Conservation (phyloP, 2,888 invertebrate genomes). For the Epistrophe eligans region DNA sequence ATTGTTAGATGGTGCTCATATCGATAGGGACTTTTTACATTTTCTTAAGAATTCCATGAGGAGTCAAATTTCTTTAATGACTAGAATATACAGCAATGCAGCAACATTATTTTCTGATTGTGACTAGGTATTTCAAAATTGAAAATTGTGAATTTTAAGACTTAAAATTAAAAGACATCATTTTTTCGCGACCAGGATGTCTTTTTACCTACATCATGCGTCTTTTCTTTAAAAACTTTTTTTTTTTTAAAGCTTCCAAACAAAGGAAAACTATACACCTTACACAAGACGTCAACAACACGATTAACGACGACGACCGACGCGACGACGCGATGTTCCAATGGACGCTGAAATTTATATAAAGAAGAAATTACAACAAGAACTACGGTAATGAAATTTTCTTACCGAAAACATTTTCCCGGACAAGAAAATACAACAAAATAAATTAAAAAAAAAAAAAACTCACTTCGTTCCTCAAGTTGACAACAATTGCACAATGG, state of each 20-base stretch:
- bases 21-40: too few relatives aligned
- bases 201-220: not conserved
- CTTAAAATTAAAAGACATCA: not conserved
- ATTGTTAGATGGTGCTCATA: too few relatives aligned
- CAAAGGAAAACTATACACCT: slow-evolving; percentile 30
- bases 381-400: slow-evolving; percentile 60
- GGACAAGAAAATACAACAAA: not conserved
- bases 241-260: not conserved
- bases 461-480: slow-evolving; percentile 12
- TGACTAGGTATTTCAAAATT: not conserved
- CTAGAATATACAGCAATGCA: too few relatives aligned
- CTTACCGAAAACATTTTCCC: slow-evolving; percentile 32
- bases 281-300: slow-evolving; percentile 30
- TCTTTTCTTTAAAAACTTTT: not conserved
- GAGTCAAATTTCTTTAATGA: too few relatives aligned
- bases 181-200: not conserved
- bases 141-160: not conserved
- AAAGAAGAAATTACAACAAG: slow-evolving; percentile 14
- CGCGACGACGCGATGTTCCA: slow-evolving; percentile 2
- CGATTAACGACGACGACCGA: not conserved
- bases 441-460: not conserved
- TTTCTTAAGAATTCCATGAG: too few relatives aligned
- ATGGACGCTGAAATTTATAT: slow-evolving; percentile 25
- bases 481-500: slow-evolving; percentile 53
- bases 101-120: not conserved